phyloP scores from a whole-genome alignment of 2,888 invertebrate genomes.

The Volucella bombylans region DNA sequence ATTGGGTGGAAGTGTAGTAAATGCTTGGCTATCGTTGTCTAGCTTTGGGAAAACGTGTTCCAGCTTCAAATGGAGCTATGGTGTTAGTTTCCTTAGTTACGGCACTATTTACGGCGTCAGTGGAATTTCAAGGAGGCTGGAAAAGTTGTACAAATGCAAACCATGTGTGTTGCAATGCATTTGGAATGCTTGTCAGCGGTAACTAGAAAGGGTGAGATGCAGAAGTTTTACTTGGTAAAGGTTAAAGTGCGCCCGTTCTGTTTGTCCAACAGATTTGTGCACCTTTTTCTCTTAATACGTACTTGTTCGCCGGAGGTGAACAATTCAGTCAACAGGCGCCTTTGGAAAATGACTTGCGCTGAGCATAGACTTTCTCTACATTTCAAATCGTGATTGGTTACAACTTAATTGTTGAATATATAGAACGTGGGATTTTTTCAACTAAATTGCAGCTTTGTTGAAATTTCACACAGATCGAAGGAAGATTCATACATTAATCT shows the following conservation, averaged over 20 bases:
- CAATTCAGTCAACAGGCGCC: conserved; percentile 58
- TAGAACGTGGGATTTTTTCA: not conserved
- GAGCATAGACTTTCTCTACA: conserved; percentile 33
- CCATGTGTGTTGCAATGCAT: conserved; percentile 72
- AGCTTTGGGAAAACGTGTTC: conserved; percentile 58
- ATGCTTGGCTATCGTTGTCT: conserved; percentile 56
- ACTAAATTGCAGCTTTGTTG: not conserved
- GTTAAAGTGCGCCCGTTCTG: conserved; percentile 69
- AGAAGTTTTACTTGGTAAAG: conserved; percentile 47
- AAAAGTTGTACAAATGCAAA: conserved; percentile 68
- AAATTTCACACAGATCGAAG: not conserved
- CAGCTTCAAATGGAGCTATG: conserved; percentile 35
- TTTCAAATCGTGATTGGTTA: conserved; percentile 25
- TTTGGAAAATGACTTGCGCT: conserved; percentile 1
- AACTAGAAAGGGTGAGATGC: conserved; percentile 64
- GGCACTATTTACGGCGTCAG: conserved; percentile 65
- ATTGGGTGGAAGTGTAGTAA: conserved; percentile 68
- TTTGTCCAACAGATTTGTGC: conserved; percentile 60
- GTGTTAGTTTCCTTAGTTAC: conserved; percentile 30
- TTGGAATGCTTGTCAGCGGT: conserved; percentile 71
- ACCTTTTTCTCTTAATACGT: not conserved
- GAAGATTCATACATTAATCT: too few species aligned
- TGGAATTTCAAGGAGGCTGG: conserved; percentile 58
- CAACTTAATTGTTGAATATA: conserved; percentile 44
- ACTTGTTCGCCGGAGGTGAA: conserved; percentile 14